Base-by-base conservation (phyloP, 2,797 vertebrate species). In the Tinamus major region DNA sequence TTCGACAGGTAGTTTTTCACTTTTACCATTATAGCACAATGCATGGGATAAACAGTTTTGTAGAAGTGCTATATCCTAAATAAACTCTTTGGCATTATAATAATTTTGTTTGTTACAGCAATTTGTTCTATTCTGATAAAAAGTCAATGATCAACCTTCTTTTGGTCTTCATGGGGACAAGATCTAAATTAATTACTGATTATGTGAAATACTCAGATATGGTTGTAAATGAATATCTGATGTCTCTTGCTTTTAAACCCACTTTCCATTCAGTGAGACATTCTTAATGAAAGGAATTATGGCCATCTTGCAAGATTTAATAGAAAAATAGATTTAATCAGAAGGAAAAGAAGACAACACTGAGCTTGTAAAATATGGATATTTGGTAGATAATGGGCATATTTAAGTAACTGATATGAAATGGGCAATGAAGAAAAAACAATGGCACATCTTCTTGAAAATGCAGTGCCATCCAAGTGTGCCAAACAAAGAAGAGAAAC, bases 141-240 rank as follows among this genome's bases (percentile, higher is more conserved):
- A 89, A 49, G 53, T 67, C 39, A 90, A 5, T 41, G 67, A 70
- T 46, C 81, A 83, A 86, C 86, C 19, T 55, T 37, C 29, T 71
- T 84, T 79, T 51, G 31, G 42, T 77, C 84, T 88, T 13, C 5
- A 35, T 58, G 17, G 19, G 4, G 37, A 81, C 24, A 79, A 76
- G 24, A 48, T 90, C 64, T 67, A 68, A 88, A 79, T 84, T 94
- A 79, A 74, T 44, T 70, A 31, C 53, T 19, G 29, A 18, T 81
- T 61, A 17, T 26, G 11, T 58, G 59, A 79, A 88, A 61, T 61
- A 69, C 61, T 87, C 93, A 46, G 63, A 2, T 59, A 59, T 67
- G 5, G n/a, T 72, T 86, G 42, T 79, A 84, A 84, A 12, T 79
- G 65, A 87, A 91, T 55, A 37, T 44, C 85, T 86, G 78, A 91